Percentiles rank a stretch among this genome's conserved stretches.
Evolutionary conservation across 1,140 invertebrate species (phyloP).

Genomic region (Ptiloglossa arizonensis): DNA sequence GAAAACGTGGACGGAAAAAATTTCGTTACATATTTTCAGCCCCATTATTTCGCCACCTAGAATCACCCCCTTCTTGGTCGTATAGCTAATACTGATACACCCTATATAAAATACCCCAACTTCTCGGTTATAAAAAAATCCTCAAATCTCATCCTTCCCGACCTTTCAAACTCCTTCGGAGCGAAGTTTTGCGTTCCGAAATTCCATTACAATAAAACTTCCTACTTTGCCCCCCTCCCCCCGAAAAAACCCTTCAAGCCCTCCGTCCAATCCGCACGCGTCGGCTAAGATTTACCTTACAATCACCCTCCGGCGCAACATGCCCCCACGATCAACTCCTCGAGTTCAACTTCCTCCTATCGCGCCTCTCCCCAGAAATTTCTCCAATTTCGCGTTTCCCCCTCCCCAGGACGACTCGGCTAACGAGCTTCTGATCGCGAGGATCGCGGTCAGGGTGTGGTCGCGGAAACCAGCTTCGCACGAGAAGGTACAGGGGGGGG

Average conservation of each 20-base stretch:
- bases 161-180: no score
- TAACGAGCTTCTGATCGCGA: slow-evolving; percentile 45
- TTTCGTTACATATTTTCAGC: no score
- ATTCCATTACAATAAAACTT: not conserved
- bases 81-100: no score
- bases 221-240: not conserved
- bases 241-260: not conserved
- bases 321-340: not conserved
- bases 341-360: not conserved
- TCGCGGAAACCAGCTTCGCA: slow-evolving; percentile 1
- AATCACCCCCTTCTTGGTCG: no score
- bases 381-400: not conserved
- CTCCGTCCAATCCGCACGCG: not conserved
- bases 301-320: not conserved
- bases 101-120: no score
- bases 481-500: no score
- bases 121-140: no score
- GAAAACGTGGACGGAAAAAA: no score
- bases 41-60: no score
- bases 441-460: slow-evolving; percentile 47
- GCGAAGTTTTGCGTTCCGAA: no score
- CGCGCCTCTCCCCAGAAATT: slow-evolving; percentile 13
- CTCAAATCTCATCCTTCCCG: no score
- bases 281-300: slow-evolving; percentile 11
- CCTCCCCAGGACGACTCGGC: not conserved